Conservation (phyloP, 37 sponge, comb jelly and placozoan genomes). For the Aphrocallistes beatrix region DNA sequence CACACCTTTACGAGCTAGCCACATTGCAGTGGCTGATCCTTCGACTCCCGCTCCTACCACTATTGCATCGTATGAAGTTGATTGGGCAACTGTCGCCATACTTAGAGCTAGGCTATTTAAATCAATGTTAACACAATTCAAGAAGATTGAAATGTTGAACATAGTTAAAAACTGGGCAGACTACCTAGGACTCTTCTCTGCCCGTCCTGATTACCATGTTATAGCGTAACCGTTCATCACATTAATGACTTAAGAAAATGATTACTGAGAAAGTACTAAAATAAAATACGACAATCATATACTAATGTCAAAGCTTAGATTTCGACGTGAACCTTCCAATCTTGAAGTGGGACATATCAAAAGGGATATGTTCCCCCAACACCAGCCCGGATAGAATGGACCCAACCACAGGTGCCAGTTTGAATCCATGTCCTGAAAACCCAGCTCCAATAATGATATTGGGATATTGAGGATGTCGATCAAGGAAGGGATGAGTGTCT, state of each 20-base stretch:
- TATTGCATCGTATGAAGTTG: constrained; percentile 31
- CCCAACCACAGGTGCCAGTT: not conserved
- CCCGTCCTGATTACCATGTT: no score
- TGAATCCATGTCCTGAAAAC: constrained; percentile 14
- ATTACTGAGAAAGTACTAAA: not conserved
- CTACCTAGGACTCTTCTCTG: no score
- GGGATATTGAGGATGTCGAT: constrained; percentile 10
- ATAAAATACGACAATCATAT: not conserved
- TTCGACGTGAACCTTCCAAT: not conserved
- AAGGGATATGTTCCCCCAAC: not conserved
- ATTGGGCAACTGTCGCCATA: not conserved
- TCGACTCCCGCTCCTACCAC: constrained; percentile 76
- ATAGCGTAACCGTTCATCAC: no score
- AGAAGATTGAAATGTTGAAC: no score
- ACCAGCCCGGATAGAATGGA: not conserved
- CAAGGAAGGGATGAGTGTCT: constrained; percentile 9
- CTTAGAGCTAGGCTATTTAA: no score
- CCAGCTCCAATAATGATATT: constrained; percentile 25
- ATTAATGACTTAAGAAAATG: no score
- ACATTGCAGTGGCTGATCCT: constrained; percentile 66
- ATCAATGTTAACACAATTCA: no score
- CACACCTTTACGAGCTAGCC: constrained; percentile 24
- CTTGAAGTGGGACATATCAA: not conserved
- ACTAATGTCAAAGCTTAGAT: not conserved
- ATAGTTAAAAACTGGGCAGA: no score